Percentiles rank a stretch among this genome's conserved stretches.
phyloP scores from a whole-genome alignment of 1,140 invertebrate genomes.

The Heterodera schachtii region DNA sequence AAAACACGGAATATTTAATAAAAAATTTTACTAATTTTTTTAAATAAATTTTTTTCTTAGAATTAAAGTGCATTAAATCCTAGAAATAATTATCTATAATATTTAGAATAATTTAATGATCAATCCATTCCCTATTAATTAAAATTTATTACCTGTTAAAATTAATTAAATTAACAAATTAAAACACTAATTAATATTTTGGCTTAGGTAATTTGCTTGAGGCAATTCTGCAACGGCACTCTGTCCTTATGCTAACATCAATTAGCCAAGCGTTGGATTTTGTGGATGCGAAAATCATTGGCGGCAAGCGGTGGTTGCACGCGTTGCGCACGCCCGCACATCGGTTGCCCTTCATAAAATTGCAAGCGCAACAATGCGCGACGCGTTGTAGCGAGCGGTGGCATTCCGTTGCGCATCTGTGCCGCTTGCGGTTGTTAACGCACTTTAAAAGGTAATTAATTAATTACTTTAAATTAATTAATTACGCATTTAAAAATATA shows the following conservation, averaged over 20 bases:
- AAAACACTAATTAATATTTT: slow-evolving; percentile 3
- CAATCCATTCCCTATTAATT: no score
- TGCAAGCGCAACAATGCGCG: slow-evolving; percentile 40
- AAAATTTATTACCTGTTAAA: no score
- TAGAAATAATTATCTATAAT: no score
- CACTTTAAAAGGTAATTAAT: slow-evolving; percentile 1
- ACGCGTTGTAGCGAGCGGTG: not conserved
- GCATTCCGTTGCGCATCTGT: not conserved
- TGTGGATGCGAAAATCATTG: slow-evolving; percentile 65
- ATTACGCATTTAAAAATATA: no score
- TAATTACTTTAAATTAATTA: not conserved
- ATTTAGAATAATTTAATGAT: no score
- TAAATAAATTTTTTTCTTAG: no score
- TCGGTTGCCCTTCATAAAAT: slow-evolving; percentile 55
- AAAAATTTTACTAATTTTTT: no score
- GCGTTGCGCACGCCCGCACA: slow-evolving; percentile 55
- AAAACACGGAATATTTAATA: no score
- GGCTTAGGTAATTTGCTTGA: slow-evolving; percentile 48
- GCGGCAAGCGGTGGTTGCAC: slow-evolving; percentile 53
- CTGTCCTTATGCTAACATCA: slow-evolving; percentile 59
- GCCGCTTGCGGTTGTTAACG: slow-evolving; percentile 8
- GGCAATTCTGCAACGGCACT: slow-evolving; percentile 57
- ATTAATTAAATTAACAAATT: no score
- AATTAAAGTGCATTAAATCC: no score
- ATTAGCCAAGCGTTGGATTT: slow-evolving; percentile 61